phyloP scores from a whole-genome alignment of 2,113 vertebrate species.

The Sebastes fasciatus region DNA sequence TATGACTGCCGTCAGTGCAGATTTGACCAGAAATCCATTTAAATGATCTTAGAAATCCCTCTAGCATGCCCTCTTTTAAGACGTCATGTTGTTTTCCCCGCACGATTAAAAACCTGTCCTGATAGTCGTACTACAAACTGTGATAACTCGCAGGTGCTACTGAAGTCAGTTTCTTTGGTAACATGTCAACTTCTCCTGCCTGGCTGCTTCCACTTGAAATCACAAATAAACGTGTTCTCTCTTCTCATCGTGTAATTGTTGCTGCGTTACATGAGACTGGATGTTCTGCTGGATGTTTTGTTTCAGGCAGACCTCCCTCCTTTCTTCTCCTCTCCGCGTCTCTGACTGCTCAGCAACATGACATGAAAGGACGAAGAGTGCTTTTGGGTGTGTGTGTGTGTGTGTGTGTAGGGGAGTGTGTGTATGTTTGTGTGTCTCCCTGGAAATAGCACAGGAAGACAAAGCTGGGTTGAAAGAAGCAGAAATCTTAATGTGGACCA shows the following conservation, averaged over 20 bases:
- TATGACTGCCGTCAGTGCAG: constrained; percentile 7
- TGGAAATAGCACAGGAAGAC: constrained; percentile 45
- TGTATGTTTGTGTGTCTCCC: constrained; percentile 10
- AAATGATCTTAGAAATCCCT: neutral
- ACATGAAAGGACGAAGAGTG: constrained; percentile 63
- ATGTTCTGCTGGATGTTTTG: constrained; percentile 51
- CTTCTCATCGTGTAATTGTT: constrained; percentile 56
- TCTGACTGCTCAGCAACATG: constrained; percentile 64
- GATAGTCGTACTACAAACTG: neutral
- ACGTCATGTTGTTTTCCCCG: neutral
- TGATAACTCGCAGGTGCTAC: constrained; percentile 6
- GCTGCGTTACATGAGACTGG: constrained; percentile 52
- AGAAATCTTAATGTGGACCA: constrained; percentile 50
- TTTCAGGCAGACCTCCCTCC: constrained; percentile 50
- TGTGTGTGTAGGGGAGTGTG: constrained; percentile 14
- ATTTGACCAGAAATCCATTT: constrained; percentile 30
- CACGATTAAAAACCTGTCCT: constrained; percentile 17
- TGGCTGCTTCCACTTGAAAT: constrained; percentile 49
- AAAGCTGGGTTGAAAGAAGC: constrained; percentile 32
- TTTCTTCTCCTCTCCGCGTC: constrained; percentile 49
- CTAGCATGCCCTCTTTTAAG: neutral
- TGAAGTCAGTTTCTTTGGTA: constrained; percentile 52
- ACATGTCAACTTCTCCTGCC: constrained; percentile 44
- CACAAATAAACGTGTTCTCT: constrained; percentile 46
- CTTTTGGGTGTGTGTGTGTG: constrained; percentile 12